Conservation (phyloP, 2,113 vertebrate genomes). For the Lamprologus speciosus region DNA sequence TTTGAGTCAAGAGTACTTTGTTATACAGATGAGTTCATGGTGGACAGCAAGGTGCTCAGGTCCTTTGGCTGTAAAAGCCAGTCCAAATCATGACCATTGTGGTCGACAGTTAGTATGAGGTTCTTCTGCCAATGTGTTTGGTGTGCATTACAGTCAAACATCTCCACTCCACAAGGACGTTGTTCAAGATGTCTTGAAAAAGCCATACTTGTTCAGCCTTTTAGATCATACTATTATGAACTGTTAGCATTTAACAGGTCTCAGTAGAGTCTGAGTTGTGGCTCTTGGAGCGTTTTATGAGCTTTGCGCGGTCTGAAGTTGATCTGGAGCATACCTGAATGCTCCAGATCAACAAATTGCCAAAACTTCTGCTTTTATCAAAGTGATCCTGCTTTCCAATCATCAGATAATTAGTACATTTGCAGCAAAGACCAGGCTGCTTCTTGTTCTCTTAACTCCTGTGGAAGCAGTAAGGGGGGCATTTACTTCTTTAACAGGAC, state of each 20-base stretch:
- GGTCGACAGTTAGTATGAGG: background rate
- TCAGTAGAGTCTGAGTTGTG: background rate
- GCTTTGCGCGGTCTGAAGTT: background rate
- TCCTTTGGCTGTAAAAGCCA: background rate
- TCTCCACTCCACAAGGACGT: background rate
- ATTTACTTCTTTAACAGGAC: background rate
- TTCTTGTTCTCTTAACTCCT: background rate
- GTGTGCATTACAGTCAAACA: background rate
- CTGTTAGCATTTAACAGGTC: background rate
- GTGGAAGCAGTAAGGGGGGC: background rate
- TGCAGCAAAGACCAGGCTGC: fast-evolving
- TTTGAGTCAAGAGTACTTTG: background rate
- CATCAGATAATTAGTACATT: background rate
- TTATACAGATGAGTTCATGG: background rate
- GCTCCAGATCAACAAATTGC: background rate
- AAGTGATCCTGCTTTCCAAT: background rate
- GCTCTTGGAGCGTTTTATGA: background rate
- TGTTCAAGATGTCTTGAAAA: background rate
- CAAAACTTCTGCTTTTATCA: background rate
- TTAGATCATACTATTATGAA: background rate
- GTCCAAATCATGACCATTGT: background rate
- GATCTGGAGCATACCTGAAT: background rate
- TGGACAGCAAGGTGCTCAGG: background rate
- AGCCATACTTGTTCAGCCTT: background rate
- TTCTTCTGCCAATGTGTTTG: background rate